Conservation (phyloP, 2,888 invertebrate genomes). For the Pterostichus niger region DNA sequence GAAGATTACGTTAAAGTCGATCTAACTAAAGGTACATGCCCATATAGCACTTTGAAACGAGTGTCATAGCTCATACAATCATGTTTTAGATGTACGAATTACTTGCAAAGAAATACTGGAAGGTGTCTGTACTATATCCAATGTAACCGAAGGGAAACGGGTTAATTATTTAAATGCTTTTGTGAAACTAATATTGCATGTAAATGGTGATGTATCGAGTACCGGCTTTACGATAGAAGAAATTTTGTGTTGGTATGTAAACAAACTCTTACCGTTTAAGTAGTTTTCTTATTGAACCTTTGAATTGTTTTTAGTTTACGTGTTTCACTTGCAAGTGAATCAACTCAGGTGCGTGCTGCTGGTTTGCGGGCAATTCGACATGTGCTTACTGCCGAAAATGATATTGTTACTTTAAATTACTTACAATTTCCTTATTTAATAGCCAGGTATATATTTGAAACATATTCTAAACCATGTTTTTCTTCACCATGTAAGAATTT, state of each 20-base stretch:
- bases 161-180: conserved; percentile 93
- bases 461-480: conserved; percentile 46
- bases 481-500: conserved; percentile 48
- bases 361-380: conserved; percentile 93
- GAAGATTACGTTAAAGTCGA: conserved; percentile 82
- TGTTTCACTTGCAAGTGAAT: conserved; percentile 90
- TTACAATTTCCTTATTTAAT: conserved; percentile 92
- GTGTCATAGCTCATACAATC: conserved; percentile 67
- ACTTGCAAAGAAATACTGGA: conserved; percentile 83
- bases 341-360: conserved; percentile 93
- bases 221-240: conserved; percentile 89
- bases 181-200: conserved; percentile 87
- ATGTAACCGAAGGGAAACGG: conserved; percentile 87
- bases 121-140: conserved; percentile 82
- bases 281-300: conserved; percentile 42
- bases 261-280: conserved; percentile 26
- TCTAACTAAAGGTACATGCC: conserved; percentile 78
- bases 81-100: conserved; percentile 78
- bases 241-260: conserved; percentile 87
- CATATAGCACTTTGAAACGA: background rate
- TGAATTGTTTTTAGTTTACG: conserved; percentile 85
- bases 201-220: conserved; percentile 80
- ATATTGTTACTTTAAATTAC: conserved; percentile 88
- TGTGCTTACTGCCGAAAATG: conserved; percentile 87
- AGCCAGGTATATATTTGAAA: conserved; percentile 79